These are phyloP conservation scores for Cryptoblepharus egeriae DNA, from an alignment of 2,797 vertebrate species.

Conservation along the genomic window DNA sequence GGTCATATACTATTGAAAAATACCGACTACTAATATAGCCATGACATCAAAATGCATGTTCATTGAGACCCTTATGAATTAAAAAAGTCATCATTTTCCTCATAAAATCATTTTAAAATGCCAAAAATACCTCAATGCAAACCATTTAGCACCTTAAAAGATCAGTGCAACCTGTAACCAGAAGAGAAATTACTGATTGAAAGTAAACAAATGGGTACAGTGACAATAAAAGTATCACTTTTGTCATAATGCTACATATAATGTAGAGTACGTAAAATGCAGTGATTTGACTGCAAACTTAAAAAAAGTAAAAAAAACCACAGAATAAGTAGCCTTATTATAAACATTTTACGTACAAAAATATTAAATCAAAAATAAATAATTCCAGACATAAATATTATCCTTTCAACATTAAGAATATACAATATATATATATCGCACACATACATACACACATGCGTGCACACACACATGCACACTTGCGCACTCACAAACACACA, in stretches of 20 bases:
- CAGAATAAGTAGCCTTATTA: conserved; percentile 79
- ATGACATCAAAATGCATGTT: conserved; percentile 54
- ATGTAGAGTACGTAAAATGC: conserved; percentile 84
- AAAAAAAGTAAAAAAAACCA: conserved; percentile 44
- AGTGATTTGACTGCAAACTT: conserved; percentile 79
- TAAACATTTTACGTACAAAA: conserved; percentile 85
- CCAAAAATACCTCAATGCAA: conserved; percentile 72
- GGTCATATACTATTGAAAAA: conserved; percentile 71
- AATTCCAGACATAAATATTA: conserved; percentile 87
- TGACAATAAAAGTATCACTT: conserved; percentile 79
- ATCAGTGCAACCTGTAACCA: conserved; percentile 72
- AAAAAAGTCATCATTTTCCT: conserved; percentile 49
- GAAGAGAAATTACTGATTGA: conserved; percentile 75
- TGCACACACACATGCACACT: conserved; percentile 65
- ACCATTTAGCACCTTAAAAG: conserved; percentile 79
- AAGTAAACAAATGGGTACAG: conserved; percentile 83
- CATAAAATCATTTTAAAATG: conserved; percentile 67
- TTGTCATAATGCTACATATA: conserved; percentile 82
- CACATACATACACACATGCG: conserved; percentile 22
- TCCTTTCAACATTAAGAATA: conserved; percentile 83
- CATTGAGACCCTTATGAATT: background rate
- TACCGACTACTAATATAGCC: conserved; percentile 70
- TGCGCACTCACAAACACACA: conserved; percentile 41
- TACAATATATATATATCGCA: conserved; percentile 71
- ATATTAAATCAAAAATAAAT: conserved; percentile 88